Evolutionary conservation across 2,888 invertebrate genomes (phyloP), one percentile per base, ranked within the genome.

Genomic region (Papilio elwesi): DNA sequence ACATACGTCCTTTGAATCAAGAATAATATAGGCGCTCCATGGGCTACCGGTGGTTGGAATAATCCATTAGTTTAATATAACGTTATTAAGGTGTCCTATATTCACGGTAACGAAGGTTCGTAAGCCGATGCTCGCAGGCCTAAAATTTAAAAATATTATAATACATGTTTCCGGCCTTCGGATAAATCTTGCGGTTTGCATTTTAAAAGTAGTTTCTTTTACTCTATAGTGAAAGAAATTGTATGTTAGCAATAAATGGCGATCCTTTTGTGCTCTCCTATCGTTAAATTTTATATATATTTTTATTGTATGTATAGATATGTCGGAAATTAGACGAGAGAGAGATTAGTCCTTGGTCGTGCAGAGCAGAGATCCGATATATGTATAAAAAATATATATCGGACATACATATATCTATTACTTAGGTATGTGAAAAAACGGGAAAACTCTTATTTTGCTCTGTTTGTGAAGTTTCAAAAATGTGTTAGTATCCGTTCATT

Each of bases 11-110:
- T 66, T 66, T 66, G 66, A 53, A 66, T 66, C 51, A 53, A 67
- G 47, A n/a, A 53, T 55, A 38, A 16, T 26, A 4, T 43, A 38
- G 4, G 13, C 5, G 55, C 47, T 53, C 55, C 38, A 68, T 59
- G 15, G 11, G 57, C 26, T 70, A 36, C 51, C 13, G 53, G 63
- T 48, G 53, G 64, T 70, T 26, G 48, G 53, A 55, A 49, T 70
- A 53, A 64, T 64, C 64, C 36, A 36, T 12, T 48, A 48, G 47
- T 53, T 70, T 69, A 69, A 69, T 70, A 47, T 70, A 55, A 70
- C 12, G 48, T 70, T 55, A 64, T 64, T 64, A 64, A 63, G 47
- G 69, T 70, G 63, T 47, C 63, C 69, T 69, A 51, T 63, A 69
- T 62, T 36, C 43, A 69, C 47, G 69, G 52, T 69, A 51, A 69